These are phyloP conservation scores for Megalops atlanticus DNA, from an alignment of 2,113 vertebrate species.

Conservation along the genomic window DNA sequence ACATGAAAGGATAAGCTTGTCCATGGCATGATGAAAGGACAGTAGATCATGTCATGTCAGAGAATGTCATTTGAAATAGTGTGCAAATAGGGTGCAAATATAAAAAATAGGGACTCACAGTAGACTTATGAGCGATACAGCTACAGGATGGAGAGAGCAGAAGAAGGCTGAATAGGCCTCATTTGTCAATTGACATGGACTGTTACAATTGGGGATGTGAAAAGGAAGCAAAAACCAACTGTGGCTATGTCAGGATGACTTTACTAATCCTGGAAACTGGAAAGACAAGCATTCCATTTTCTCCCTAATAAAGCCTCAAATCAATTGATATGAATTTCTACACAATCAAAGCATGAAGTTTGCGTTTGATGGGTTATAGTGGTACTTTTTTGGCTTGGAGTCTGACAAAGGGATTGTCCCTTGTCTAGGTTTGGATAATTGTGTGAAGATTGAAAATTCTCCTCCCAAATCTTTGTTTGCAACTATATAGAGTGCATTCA, in stretches of 20 bases:
- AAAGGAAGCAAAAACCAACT: neutral
- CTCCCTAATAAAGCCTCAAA: neutral
- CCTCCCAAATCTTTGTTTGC: too few relatives aligned
- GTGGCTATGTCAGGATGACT: neutral
- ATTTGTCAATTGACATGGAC: neutral
- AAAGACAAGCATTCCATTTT: neutral
- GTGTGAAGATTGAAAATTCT: too few relatives aligned
- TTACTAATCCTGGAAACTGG: neutral
- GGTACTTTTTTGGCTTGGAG: too few relatives aligned
- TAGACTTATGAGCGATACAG: neutral
- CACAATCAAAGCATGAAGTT: too few relatives aligned
- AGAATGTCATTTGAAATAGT: too few relatives aligned
- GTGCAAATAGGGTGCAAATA: neutral
- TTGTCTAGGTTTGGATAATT: too few relatives aligned
- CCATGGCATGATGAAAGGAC: neutral
- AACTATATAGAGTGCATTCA: too few relatives aligned
- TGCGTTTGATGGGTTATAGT: too few relatives aligned
- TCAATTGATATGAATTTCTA: too few relatives aligned
- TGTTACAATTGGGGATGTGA: neutral
- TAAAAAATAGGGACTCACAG: neutral
- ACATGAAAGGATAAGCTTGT: neutral
- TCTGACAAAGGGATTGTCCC: too few relatives aligned
- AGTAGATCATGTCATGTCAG: neutral
- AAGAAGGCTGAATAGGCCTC: neutral
- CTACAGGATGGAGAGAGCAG: neutral